These are phyloP conservation scores for Chelonoidis abingdonii DNA, from an alignment of 2,113 vertebrate genomes.

Conservation along the genomic window DNA sequence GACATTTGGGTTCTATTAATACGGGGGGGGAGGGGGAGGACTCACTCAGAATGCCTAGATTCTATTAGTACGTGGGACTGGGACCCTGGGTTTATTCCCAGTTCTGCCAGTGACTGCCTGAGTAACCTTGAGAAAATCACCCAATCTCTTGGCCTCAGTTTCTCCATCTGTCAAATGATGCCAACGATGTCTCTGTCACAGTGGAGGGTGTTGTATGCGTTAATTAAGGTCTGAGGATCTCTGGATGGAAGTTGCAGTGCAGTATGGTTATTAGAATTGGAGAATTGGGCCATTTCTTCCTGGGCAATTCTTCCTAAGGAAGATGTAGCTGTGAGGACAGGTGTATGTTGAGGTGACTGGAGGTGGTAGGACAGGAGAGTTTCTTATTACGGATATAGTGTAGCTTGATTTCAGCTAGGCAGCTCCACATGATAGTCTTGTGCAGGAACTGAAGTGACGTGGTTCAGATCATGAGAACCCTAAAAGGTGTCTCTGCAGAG, in stretches of 20 bases:
- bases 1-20: too few relatives aligned
- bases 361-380: neutral
- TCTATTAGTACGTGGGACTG: too few relatives aligned
- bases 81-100: too few relatives aligned
- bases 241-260: neutral
- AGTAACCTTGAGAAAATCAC: neutral
- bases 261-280: neutral
- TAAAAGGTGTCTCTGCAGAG: neutral
- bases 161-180: neutral
- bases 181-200: accelerated
- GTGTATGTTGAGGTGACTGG: neutral
- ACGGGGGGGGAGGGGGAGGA: too few relatives aligned
- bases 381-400: conserved; percentile 58
- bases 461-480: conserved; percentile 13
- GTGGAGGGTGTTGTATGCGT: accelerated
- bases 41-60: too few relatives aligned
- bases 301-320: neutral
- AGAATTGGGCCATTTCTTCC: neutral
- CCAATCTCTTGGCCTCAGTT: neutral
- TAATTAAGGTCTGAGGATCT: neutral
- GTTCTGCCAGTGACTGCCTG: too few relatives aligned
- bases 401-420: conserved; percentile 10
- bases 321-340: neutral
- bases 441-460: conserved; percentile 32
- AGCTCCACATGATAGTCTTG: neutral